These are phyloP conservation scores for Heliconius eleuchia DNA, from an alignment of 1,140 invertebrate genomes.

Conservation along the genomic window DNA sequence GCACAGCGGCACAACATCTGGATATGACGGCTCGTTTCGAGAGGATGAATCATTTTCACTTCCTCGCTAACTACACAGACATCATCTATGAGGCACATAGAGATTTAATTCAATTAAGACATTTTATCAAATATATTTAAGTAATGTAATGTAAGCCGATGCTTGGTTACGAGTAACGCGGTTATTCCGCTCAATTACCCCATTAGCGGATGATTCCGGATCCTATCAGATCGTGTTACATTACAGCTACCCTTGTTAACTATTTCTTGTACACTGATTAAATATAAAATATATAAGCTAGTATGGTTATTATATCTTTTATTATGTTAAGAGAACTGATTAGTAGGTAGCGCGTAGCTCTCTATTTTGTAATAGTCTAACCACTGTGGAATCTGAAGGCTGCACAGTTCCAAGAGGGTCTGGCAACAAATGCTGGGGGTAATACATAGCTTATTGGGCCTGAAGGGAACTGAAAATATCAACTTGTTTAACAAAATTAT, in stretches of 20 bases:
- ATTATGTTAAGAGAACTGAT: not conserved
- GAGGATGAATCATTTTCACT: no score
- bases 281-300: not conserved
- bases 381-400: no score
- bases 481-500: no score
- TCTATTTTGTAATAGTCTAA: no score
- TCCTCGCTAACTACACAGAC: no score
- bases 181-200: slow-evolving; percentile 58
- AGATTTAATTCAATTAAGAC: slow-evolving; percentile 39
- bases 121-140: not conserved
- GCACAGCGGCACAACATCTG: no score
- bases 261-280: slow-evolving; percentile 7
- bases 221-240: slow-evolving; percentile 43
- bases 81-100: slow-evolving; percentile 4
- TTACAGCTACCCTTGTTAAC: slow-evolving; percentile 37
- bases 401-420: no score
- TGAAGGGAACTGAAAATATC: no score
- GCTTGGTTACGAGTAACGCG: slow-evolving; percentile 40
- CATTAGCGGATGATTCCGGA: slow-evolving; percentile 48
- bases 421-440: no score
- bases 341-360: no score
- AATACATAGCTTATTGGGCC: no score
- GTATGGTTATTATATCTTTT: not conserved
- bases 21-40: no score
- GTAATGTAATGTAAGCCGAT: slow-evolving; percentile 35